A percentile compares a stretch with the other conserved stretches of the same genome.
These are phyloP conservation scores for Rhyacichthys aspro DNA, from an alignment of 2,797 vertebrate species.

Conservation along the genomic window DNA sequence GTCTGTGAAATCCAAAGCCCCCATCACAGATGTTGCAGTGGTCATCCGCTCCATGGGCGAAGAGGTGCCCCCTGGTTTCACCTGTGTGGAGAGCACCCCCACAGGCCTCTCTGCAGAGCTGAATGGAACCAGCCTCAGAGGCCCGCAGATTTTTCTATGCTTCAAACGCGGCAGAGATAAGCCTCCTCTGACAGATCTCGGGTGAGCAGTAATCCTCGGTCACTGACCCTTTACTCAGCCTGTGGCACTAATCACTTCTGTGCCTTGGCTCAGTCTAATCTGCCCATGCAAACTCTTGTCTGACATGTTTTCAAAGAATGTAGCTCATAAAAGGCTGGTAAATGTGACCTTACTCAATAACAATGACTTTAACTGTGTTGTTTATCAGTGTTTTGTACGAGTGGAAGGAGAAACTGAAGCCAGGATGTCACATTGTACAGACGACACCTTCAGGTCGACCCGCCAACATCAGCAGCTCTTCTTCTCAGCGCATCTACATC, in stretches of 20 bases:
- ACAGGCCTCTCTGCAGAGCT: conserved; percentile 95
- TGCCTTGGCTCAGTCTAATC: conserved; percentile 57
- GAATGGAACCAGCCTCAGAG: conserved; percentile 93
- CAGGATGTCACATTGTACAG: conserved; percentile 95
- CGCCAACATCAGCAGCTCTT: conserved; percentile 93
- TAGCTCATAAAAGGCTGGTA: conserved; percentile 3
- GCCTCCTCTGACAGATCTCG: conserved; percentile 95
- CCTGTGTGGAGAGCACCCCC: conserved; percentile 91
- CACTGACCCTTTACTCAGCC: conserved; percentile 59
- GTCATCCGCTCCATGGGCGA: conserved; percentile 95
- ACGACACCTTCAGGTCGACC: conserved; percentile 91
- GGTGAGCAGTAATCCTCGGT: conserved; percentile 87
- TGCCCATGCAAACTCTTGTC: conserved; percentile 40
- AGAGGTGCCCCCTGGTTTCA: conserved; percentile 91
- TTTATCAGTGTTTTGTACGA: conserved; percentile 90
- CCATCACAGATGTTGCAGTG: conserved; percentile 94
- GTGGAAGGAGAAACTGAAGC: conserved; percentile 96
- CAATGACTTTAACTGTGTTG: neutral
- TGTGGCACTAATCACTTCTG: conserved; percentile 59
- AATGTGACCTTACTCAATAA: neutral
- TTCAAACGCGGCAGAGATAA: conserved; percentile 97
- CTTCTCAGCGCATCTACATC: conserved; percentile 94
- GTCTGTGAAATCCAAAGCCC: conserved; percentile 88
- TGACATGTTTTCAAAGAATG: conserved; percentile 24
- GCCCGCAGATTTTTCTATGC: conserved; percentile 95